Percentiles rank a stretch among this genome's conserved stretches.
phyloP scores from a whole-genome alignment of 2,888 invertebrate genomes.

The Sarcophaga caerulescens region DNA sequence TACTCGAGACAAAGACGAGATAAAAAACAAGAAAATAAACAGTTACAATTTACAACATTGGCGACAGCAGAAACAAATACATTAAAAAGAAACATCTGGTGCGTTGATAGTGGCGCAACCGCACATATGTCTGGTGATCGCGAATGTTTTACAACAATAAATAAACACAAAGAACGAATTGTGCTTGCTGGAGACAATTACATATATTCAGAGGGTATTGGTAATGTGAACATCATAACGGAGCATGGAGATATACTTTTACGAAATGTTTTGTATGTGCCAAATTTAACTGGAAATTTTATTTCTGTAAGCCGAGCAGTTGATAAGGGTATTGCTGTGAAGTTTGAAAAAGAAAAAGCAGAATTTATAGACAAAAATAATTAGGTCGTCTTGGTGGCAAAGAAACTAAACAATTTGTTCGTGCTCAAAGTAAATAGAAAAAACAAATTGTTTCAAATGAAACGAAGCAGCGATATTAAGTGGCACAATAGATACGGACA shows the following conservation, averaged over 20 bases:
- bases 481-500: slow-evolving; percentile 31
- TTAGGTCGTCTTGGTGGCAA: background rate
- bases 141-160: slow-evolving; percentile 42
- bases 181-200: slow-evolving; percentile 12
- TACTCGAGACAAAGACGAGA: slow-evolving; percentile 11
- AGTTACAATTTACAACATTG: slow-evolving; percentile 12
- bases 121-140: slow-evolving; percentile 51
- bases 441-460: slow-evolving; percentile 22
- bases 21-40: slow-evolving; percentile 12
- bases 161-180: slow-evolving; percentile 11
- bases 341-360: background rate
- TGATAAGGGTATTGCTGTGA: background rate
- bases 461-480: background rate
- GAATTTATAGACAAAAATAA: background rate
- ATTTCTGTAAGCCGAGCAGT: slow-evolving; percentile 37
- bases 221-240: slow-evolving; percentile 22
- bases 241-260: slow-evolving; percentile 23
- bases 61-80: slow-evolving; percentile 14
- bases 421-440: background rate
- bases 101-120: background rate
- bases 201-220: slow-evolving; percentile 43
- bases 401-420: background rate
- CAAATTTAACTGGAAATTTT: slow-evolving; percentile 50
- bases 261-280: slow-evolving; percentile 48
- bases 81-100: slow-evolving; percentile 4